A percentile compares a stretch with the other conserved stretches of the same genome.
Evolutionary conservation across 2,797 vertebrate species (phyloP).

Genomic region (Oreortyx pictus): DNA sequence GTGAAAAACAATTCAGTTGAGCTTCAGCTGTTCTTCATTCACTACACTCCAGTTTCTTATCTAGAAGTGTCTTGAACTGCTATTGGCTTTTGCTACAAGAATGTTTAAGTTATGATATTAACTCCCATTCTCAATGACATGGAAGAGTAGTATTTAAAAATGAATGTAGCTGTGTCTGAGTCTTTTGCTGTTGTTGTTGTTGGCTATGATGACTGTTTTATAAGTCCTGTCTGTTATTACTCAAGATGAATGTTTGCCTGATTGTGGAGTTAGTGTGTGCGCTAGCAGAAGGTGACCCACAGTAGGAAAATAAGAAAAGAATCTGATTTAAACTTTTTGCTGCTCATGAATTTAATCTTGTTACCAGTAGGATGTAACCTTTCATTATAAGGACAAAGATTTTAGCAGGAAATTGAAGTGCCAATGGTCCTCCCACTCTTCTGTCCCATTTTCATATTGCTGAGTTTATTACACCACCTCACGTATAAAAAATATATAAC

Average conservation of each 20-base stretch:
- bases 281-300: not conserved
- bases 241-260: constrained; percentile 39
- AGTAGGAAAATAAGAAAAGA: constrained; percentile 3
- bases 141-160: not conserved
- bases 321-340: not conserved
- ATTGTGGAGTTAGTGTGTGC: not conserved
- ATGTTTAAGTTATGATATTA: not conserved
- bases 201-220: not conserved
- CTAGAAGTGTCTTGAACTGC: not conserved
- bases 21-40: not conserved
- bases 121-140: not conserved
- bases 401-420: not conserved
- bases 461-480: not conserved
- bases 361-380: not conserved
- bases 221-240: not conserved
- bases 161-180: not conserved
- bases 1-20: not conserved
- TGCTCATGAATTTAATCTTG: constrained; percentile 7
- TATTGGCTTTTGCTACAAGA: not conserved
- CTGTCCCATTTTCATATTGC: not conserved
- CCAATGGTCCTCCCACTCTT: not conserved
- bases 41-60: not conserved
- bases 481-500: not conserved
- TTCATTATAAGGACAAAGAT: not conserved
- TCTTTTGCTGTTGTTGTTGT: not conserved